Evolutionary conservation across 2,113 vertebrate genomes (phyloP).

Genomic region (Dasyprocta punctata): DNA sequence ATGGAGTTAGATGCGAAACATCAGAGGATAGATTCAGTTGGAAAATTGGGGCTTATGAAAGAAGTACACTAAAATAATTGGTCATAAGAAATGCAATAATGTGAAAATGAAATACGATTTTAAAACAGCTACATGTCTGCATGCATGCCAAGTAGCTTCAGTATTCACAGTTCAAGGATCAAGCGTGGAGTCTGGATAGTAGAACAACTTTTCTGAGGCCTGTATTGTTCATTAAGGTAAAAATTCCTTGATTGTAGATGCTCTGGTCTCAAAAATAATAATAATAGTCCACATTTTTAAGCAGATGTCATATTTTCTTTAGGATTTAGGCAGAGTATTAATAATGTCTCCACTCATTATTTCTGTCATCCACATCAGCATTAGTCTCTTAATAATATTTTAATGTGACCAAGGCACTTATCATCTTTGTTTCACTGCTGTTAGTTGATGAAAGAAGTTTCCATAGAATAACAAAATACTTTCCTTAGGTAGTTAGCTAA

Average conservation of each 20-base stretch:
- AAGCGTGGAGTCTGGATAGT: background rate
- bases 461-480: background rate
- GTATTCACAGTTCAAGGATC: background rate
- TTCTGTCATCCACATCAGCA: background rate
- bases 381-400: background rate
- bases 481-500: background rate
- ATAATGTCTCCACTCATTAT: background rate
- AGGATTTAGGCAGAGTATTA: background rate
- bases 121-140: background rate
- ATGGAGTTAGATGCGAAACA: background rate
- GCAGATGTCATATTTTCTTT: background rate
- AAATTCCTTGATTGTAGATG: background rate
- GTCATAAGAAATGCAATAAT: background rate
- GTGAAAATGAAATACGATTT: background rate
- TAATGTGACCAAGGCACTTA: background rate
- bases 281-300: background rate
- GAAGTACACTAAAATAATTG: background rate
- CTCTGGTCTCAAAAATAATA: background rate
- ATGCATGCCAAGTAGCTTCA: background rate
- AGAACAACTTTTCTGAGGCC: background rate
- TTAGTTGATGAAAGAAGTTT: background rate
- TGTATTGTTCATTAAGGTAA: background rate
- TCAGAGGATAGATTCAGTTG: background rate
- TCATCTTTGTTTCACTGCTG: background rate
- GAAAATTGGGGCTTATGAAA: background rate